Evolutionary conservation across 2,797 vertebrate genomes (phyloP), one percentile per base, ranked within the genome.

Genomic region (Eupleurogrammus muticus): DNA sequence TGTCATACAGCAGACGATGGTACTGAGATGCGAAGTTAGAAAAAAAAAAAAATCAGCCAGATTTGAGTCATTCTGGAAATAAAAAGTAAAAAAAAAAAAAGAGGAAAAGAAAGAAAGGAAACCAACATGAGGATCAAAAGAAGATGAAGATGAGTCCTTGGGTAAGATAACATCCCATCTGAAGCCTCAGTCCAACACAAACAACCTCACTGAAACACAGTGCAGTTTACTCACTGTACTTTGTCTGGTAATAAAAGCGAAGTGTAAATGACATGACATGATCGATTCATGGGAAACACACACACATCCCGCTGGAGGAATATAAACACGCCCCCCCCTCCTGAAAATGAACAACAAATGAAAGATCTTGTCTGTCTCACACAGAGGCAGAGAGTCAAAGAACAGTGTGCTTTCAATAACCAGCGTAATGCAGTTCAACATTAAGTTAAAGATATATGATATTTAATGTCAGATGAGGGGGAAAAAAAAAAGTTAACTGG

Each of bases 371-470:
- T 72, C 83, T 75, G 86, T 53, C 79, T 73, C 66, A n/a, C 48
- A 54, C 17, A 28, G 36, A 85, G 76, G 74, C 82, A 78, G 73
- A 75, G 66, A 64, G 76, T 84, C 77, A 74, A 69, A 63, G 62
- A 77, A 72, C 53, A n/a, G 64, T 78, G 83, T 83, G 77, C 80
- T 89, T 89, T 82, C 65, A 79, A 66, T 79, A 74, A 84, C 77
- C 81, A 63, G 64, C 44, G 65, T 40, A 54, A 81, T 38, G 78
- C 54, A 81, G 74, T 79, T 80, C 77, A 71, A 83, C 56, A 32
- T 69, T 75, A 67, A 64, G 50, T 68, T 55, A 61, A 36, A 66
- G 65, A 64, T 70, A 75, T 65, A 80, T 66, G 73, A 65, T 38
- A 57, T 50, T 32, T 62, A 56, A 53, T 80, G 69, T 77, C 77